A percentile compares a stretch with the other conserved stretches of the same genome.
These are phyloP conservation scores for Sphaeramia orbicularis DNA, from an alignment of 2,797 vertebrate genomes.

Conservation along the genomic window DNA sequence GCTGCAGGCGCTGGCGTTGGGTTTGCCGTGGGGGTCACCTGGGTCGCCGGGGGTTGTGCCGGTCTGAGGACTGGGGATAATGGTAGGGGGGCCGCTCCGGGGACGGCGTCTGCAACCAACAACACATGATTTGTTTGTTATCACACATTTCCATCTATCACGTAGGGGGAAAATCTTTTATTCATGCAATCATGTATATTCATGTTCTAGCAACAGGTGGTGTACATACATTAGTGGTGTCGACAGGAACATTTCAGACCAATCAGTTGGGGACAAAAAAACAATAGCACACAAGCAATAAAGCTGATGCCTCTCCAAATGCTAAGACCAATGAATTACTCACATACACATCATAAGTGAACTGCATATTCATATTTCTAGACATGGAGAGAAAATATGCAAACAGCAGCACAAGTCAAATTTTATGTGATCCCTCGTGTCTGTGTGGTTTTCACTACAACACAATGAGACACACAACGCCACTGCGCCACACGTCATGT, in stretches of 20 bases:
- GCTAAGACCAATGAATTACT: neutral
- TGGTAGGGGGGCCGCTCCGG: constrained; percentile 66
- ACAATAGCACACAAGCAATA: too few relatives aligned
- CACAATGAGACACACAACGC: neutral
- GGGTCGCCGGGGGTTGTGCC: constrained; percentile 71
- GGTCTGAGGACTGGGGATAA: constrained; percentile 80
- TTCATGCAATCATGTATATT: constrained; percentile 11
- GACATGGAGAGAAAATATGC: neutral
- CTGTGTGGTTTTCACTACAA: too few relatives aligned
- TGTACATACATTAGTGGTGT: neutral
- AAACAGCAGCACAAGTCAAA: neutral
- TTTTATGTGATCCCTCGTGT: too few relatives aligned
- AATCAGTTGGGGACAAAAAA: too few relatives aligned
- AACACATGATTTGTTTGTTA: constrained; percentile 17
- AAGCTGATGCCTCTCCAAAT: too few relatives aligned
- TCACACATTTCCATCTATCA: constrained; percentile 7
- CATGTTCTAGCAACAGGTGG: constrained; percentile 19
- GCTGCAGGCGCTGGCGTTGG: constrained; percentile 26
- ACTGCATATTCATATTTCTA: neutral
- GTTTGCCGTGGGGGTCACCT: neutral
- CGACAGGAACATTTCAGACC: too few relatives aligned
- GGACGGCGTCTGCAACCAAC: constrained; percentile 79
- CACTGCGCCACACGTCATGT: neutral
- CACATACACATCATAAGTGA: neutral
- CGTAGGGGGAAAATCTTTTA: constrained; percentile 17